Evolutionary conservation across 53 echinoderm and acorn worm species (phyloP), one percentile per base, ranked within the genome.

Genomic region (Pentamera pediparva): DNA sequence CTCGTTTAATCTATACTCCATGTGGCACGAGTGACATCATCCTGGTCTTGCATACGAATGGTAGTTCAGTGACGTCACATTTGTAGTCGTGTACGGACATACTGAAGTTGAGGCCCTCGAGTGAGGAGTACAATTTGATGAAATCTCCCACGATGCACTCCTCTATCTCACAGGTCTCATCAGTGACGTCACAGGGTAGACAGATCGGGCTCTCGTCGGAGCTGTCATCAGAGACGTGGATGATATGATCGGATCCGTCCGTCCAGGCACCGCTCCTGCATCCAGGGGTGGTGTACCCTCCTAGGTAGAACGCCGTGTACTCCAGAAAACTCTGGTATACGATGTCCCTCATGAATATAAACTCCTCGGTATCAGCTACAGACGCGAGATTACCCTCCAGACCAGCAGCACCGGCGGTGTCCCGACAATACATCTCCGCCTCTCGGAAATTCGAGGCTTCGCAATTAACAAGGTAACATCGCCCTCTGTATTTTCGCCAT

Each of bases 31-130:
- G n/a, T n/a, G n/a, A n/a, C n/a, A n/a, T n/a, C n/a, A n/a, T n/a
- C n/a, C n/a, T 22, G 58, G 67, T 30, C 39, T 67, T 43, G 30
- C 67, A 67, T 25, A 67, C 67, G 37, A 67, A 67, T 4, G 67
- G 67, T 39, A 67, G 29, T 30, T 67, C 25, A 26, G 67, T 67
- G 12, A 0, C 3, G 6, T 8, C 0, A 45, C 67, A 67, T 1
- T 43, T 13, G 43, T 37, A 67, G 11, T 67, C 25, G 5, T 30
- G 13, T 5, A 67, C 67, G 3, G 45, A 27, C 18, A 45, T 45
- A 0, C 15, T 41, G 39, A 67, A 67, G 13, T 67, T 35, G 4
- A 1, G 22, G 6, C 22, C 41, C 2, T 65, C 45, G 29, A 67
- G 4, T 29, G 67, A 67, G 13, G 8, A 25, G 22, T 43, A 13